phyloP scores from a whole-genome alignment of 2,888 invertebrate genomes.

The Chydorus sphaericus region DNA sequence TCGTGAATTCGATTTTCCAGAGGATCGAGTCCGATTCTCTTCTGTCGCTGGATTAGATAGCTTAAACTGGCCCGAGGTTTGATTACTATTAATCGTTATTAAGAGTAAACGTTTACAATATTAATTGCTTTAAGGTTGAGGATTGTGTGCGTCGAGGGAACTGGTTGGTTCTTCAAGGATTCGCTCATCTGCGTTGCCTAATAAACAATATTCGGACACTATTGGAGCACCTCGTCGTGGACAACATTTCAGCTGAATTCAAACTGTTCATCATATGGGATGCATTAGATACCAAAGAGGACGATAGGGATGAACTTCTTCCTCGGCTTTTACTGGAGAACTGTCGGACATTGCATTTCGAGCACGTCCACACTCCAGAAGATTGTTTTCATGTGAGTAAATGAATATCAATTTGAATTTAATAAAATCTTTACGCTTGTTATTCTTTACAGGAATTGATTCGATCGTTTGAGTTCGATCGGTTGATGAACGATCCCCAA shows the following conservation, averaged over 20 bases:
- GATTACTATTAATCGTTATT: no score
- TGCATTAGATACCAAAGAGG: background rate
- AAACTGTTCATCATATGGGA: slow-evolving; percentile 4
- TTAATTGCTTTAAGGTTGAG: no score
- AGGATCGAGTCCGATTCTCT: slow-evolving; percentile 11
- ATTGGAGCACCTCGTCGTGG: background rate
- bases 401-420: no score
- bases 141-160: slow-evolving; percentile 12
- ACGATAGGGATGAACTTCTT: background rate
- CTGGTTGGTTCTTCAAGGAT: slow-evolving; percentile 11
- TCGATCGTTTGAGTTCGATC: background rate
- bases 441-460: background rate
- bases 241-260: background rate
- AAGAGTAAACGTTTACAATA: no score
- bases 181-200: background rate
- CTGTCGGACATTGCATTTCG: background rate
- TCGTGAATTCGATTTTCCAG: slow-evolving; percentile 9
- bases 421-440: background rate
- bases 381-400: background rate
- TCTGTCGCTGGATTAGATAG: background rate
- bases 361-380: background rate
- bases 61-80: slow-evolving; percentile 8
- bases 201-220: background rate
- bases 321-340: background rate
- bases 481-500: background rate